These are phyloP conservation scores for Catocala nupta DNA, from an alignment of 2,888 invertebrate genomes.

Conservation along the genomic window DNA sequence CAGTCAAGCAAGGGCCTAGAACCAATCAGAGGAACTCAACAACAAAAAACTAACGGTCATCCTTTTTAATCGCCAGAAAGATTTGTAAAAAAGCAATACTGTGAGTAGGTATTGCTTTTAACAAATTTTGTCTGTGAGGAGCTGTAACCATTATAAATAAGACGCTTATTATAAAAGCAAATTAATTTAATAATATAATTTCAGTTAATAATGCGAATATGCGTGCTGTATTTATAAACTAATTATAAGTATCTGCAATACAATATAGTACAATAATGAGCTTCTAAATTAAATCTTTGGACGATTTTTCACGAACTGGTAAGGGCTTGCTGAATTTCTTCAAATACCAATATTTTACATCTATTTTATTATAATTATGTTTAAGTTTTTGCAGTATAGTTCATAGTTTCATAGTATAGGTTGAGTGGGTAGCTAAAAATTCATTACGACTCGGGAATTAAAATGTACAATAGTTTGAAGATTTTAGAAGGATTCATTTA, in stretches of 20 bases:
- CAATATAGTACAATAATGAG: conserved; percentile 59
- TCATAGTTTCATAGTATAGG: conserved; percentile 17
- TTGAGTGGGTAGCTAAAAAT: conserved; percentile 45
- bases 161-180: conserved; percentile 59
- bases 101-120: too few species aligned
- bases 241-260: conserved; percentile 61
- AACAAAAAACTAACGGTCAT: too few species aligned
- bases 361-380: conserved; percentile 25
- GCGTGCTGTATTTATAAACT: conserved; percentile 63
- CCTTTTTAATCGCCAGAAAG: too few species aligned
- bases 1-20: too few species aligned
- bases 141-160: conserved; percentile 33
- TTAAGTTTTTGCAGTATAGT: conserved; percentile 20
- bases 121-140: too few species aligned
- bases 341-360: conserved; percentile 37
- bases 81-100: too few species aligned
- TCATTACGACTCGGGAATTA: background rate
- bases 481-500: background rate
- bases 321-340: conserved; percentile 70
- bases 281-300: conserved; percentile 75
- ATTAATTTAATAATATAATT: conserved; percentile 65
- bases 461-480: background rate
- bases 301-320: conserved; percentile 81
- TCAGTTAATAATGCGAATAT: conserved; percentile 62
- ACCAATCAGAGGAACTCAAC: too few species aligned